Percentiles rank a stretch among this genome's conserved stretches.
These are phyloP conservation scores for Colletes latitarsis DNA, from an alignment of 1,140 invertebrate species.

Conservation along the genomic window DNA sequence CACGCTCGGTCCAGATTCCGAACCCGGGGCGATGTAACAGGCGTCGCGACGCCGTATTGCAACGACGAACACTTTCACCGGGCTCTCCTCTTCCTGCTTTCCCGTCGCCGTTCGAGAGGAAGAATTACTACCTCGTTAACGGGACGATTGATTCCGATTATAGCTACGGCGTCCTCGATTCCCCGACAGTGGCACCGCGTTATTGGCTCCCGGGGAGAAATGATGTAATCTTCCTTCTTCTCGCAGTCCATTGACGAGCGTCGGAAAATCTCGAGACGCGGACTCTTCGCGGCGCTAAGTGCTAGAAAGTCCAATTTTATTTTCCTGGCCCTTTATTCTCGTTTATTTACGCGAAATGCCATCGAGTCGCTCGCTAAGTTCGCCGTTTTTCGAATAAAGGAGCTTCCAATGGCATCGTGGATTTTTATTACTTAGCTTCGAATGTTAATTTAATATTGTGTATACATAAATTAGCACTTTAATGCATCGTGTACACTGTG, in stretches of 20 bases:
- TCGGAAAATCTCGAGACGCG: not conserved
- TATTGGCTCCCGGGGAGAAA: constrained; percentile 21
- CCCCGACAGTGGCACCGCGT: constrained; percentile 11
- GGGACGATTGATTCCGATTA: constrained; percentile 59
- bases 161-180: constrained; percentile 23
- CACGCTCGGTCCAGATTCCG: constrained; percentile 19
- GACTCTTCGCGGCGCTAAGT: not conserved
- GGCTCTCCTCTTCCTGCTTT: constrained; percentile 19
- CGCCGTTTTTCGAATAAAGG: too few relatives aligned
- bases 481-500: too few relatives aligned
- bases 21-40: constrained; percentile 19
- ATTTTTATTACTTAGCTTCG: too few relatives aligned
- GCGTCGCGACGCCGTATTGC: constrained; percentile 56
- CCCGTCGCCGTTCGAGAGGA: constrained; percentile 17
- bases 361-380: too few relatives aligned
- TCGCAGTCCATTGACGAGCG: not conserved
- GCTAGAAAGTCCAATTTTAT: not conserved
- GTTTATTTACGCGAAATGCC: not conserved
- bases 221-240: constrained; percentile 23
- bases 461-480: too few relatives aligned
- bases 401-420: too few relatives aligned
- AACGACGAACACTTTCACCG: constrained; percentile 16
- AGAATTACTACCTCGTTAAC: constrained; percentile 63
- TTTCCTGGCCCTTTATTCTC: not conserved
- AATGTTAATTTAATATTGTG: too few relatives aligned